Base-by-base conservation (phyloP, 1,140 invertebrate genomes). In the Drosophila orosa region DNA sequence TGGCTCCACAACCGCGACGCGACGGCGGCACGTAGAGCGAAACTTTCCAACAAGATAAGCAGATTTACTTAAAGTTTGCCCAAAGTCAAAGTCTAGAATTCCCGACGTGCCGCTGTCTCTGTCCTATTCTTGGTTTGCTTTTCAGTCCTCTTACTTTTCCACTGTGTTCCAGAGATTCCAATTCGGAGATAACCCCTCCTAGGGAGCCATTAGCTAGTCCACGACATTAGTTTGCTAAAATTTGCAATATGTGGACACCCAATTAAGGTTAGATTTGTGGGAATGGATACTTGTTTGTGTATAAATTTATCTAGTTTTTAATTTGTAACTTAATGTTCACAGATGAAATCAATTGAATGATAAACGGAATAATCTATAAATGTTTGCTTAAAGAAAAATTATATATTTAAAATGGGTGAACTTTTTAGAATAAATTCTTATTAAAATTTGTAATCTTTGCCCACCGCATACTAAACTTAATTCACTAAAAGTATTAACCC, bases 31-130 rank as follows among this genome's bases (percentile, higher is more conserved):
- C 83, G 83, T 86, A 86, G 40, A 35, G 33, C 84, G 42, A 87
- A 87, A 76, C 61, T 87, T 86, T 76, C 45, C 42, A 85, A 74
- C 83, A 86, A 86, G 83, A 87, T 87, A 87, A 87, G 80, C 84
- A 87, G 84, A 87, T 87, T 89, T 89, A 83, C 84, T 89, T 84
- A 71, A 87, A 87, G 80, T 87, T 87, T 76, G 45, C 40, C 40
- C 50, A 72, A 72, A 72, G 66, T 72, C 78, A 82, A 86, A 78
- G 68, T 86, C 82, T 76, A 75, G 67, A 68, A 74, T 77, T 80
- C 76, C 35, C 80, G 84, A 89, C 79, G 80, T 80, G 85, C 72
- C 63, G 10, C 65, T 54, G 74, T 58, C 61, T 42, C 44, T 65
- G 52, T 29, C 31, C 50, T 15, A 35, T 54, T 54, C 31, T 48